A percentile compares a stretch with the other conserved stretches of the same genome.
These are phyloP conservation scores for Colaptes auratus DNA, from an alignment of 2,113 vertebrate species.

Conservation along the genomic window DNA sequence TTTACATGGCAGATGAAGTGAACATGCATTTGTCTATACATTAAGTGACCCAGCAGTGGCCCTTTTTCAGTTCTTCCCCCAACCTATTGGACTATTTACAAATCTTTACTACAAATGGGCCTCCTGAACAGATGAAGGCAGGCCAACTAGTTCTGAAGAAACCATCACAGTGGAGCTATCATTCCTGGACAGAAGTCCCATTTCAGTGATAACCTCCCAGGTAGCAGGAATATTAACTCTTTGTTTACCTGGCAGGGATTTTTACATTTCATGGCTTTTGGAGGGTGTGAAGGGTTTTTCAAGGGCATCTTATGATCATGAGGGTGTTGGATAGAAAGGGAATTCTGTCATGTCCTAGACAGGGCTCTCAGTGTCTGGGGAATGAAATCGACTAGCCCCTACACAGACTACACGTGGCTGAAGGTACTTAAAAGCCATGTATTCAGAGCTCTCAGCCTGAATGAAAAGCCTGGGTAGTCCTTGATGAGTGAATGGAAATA, in stretches of 20 bases:
- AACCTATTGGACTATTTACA: constrained; percentile 25
- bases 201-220: constrained; percentile 3
- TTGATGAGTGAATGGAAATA: background rate
- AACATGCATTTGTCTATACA: constrained; percentile 49
- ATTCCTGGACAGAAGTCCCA: background rate
- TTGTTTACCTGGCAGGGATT: background rate
- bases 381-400: background rate
- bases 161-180: background rate
- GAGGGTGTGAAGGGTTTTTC: background rate
- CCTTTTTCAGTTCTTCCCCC: constrained; percentile 2
- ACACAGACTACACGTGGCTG: background rate
- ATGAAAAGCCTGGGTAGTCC: background rate
- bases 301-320: background rate
- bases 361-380: background rate
- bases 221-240: constrained; percentile 31
- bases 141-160: background rate
- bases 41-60: background rate
- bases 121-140: background rate
- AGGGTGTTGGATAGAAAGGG: background rate
- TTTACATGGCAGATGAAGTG: constrained; percentile 32
- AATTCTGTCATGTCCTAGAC: background rate
- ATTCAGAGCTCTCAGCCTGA: background rate
- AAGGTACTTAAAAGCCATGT: background rate
- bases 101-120: constrained; percentile 27
- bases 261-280: background rate